Percentiles rank a stretch among this genome's conserved stretches.
These are phyloP conservation scores for Eretmocerus hayati DNA, from an alignment of 2,888 invertebrate species.

Conservation along the genomic window DNA sequence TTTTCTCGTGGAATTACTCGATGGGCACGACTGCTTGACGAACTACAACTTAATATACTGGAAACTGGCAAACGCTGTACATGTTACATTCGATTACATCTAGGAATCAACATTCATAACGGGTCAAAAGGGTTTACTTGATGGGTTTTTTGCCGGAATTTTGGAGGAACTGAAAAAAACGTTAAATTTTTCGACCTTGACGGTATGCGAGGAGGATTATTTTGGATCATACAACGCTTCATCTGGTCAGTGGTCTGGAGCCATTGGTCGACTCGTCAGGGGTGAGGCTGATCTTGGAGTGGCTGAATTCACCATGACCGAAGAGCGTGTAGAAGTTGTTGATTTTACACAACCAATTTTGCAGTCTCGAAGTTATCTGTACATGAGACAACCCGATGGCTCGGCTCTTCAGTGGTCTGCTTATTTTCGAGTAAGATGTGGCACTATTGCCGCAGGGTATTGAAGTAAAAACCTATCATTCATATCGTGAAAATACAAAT, in stretches of 20 bases:
- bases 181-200: conserved; percentile 1
- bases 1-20: too few relatives aligned
- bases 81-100: too few relatives aligned
- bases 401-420: conserved; percentile 23
- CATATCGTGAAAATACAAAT: too few relatives aligned
- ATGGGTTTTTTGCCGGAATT: conserved; percentile 25
- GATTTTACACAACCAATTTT: conserved; percentile 29
- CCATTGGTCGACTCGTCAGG: conserved; percentile 19
- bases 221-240: not conserved
- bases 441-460: too few relatives aligned
- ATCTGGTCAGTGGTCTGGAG: conserved; percentile 27
- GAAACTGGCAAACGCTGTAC: too few relatives aligned
- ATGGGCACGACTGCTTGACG: too few relatives aligned
- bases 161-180: conserved; percentile 14
- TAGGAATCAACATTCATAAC: conserved; percentile 18
- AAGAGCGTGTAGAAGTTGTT: conserved; percentile 18
- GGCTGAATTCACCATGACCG: conserved; percentile 18
- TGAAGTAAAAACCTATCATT: too few relatives aligned
- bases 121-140: conserved; percentile 8
- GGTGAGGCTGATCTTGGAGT: conserved; percentile 27
- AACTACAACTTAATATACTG: too few relatives aligned
- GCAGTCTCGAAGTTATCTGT: conserved; percentile 15
- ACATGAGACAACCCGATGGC: conserved; percentile 18
- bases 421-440: conserved; percentile 27
- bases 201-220: not conserved